phyloP scores from a whole-genome alignment of 1,140 invertebrate species.

The Sarcophaga bullata region DNA sequence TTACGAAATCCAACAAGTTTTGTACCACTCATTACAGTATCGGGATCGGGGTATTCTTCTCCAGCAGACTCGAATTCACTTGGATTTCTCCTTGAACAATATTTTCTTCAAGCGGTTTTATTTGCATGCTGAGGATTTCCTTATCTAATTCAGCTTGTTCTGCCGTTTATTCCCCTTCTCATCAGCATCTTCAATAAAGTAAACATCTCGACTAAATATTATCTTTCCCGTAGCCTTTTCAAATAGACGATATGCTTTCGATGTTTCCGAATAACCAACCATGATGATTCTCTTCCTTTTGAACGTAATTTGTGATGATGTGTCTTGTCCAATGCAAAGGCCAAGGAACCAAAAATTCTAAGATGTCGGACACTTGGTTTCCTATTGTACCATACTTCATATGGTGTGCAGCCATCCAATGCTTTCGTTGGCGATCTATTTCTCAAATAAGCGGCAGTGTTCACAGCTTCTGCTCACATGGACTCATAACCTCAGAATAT shows the following conservation, averaged over 20 bases:
- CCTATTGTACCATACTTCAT: constrained; percentile 33
- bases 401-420: constrained; percentile 57
- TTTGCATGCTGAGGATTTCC: too few species aligned
- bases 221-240: background rate
- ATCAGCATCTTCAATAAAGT: constrained; percentile 34
- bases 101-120: too few species aligned
- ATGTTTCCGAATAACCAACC: constrained; percentile 42
- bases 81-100: background rate
- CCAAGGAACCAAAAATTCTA: constrained; percentile 32
- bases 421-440: constrained; percentile 46
- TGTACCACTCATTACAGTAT: background rate
- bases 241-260: too few species aligned
- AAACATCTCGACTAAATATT: too few species aligned
- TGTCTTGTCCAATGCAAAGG: constrained; percentile 17
- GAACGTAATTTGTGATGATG: constrained; percentile 28
- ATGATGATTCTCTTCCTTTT: constrained; percentile 35
- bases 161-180: too few species aligned
- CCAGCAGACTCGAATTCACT: background rate
- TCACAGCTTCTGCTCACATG: constrained; percentile 52
- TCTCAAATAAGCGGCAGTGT: constrained; percentile 45
- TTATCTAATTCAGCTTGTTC: too few species aligned
- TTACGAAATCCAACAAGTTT: too few species aligned
- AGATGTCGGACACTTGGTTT: constrained; percentile 29
- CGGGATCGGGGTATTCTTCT: background rate
- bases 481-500: too few species aligned